phyloP scores from a whole-genome alignment of 2,113 vertebrate genomes.

The Tenrec ecaudatus region DNA sequence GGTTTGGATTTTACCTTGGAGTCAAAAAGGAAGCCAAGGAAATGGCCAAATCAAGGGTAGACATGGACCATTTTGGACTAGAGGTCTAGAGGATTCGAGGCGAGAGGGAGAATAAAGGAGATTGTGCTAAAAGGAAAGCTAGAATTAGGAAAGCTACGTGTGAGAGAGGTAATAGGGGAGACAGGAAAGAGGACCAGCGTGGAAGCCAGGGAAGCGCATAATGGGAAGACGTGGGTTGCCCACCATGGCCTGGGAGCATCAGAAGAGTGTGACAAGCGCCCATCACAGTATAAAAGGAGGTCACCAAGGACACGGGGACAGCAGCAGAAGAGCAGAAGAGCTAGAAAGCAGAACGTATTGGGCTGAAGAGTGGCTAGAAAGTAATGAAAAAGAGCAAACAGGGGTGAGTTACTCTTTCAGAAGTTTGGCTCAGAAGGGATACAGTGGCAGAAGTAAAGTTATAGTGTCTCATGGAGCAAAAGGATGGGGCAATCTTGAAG shows the following conservation, averaged over 20 bases:
- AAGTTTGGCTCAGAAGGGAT: not conserved
- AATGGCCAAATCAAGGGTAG: not conserved
- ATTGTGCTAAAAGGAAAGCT: not conserved
- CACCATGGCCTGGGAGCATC: not conserved
- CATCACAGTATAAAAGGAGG: not conserved
- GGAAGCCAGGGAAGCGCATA: not conserved
- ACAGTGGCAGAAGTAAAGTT: not conserved
- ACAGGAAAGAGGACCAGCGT: not conserved
- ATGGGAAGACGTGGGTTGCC: not conserved
- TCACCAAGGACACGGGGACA: not conserved
- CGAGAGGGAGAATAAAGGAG: not conserved
- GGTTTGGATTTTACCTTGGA: not conserved
- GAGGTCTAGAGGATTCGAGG: not conserved
- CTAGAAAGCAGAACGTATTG: not conserved
- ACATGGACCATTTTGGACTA: not conserved
- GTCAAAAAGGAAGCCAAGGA: not conserved
- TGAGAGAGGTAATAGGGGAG: not conserved
- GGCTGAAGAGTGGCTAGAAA: not conserved
- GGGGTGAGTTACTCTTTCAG: not conserved
- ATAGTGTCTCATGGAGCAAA: not conserved
- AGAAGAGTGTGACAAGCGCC: not conserved
- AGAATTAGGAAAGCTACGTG: not conserved
- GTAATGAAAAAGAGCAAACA: not conserved
- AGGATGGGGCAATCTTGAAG: not conserved
- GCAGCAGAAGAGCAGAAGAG: not conserved